These are phyloP conservation scores for Chrysolina haemoptera DNA, from an alignment of 2,888 invertebrate genomes.

Conservation along the genomic window DNA sequence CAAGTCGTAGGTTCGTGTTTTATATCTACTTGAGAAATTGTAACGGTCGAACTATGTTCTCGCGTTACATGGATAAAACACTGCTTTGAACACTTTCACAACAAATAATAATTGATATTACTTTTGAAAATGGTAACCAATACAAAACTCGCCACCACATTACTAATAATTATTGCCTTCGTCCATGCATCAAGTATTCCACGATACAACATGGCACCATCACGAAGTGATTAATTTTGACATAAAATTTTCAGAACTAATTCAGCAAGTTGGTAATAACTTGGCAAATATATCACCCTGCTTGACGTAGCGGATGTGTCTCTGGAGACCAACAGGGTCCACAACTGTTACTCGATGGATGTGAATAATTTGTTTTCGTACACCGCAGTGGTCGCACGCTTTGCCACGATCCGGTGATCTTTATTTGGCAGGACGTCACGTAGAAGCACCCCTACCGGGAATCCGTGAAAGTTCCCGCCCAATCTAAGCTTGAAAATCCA, in stretches of 20 bases:
- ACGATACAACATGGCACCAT: constrained; percentile 1
- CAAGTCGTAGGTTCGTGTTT: too few relatives aligned
- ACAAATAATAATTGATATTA: too few relatives aligned
- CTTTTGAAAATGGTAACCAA: too few relatives aligned
- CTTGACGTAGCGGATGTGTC: constrained; percentile 51
- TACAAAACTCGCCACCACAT: too few relatives aligned
- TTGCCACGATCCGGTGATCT: constrained; percentile 28
- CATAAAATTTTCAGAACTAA: constrained; percentile 51
- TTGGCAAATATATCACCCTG: constrained; percentile 51
- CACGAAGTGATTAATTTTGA: constrained; percentile 43
- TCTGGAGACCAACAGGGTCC: constrained; percentile 45
- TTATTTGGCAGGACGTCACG: constrained; percentile 30
- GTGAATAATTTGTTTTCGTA: constrained; percentile 44
- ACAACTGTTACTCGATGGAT: constrained; percentile 51
- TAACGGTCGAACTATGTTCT: background rate
- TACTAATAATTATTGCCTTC: too few relatives aligned
- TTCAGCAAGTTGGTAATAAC: constrained; percentile 51
- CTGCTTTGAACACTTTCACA: background rate
- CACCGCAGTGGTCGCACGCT: constrained; percentile 40
- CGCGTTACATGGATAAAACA: background rate
- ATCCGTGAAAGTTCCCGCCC: background rate
- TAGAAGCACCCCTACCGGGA: background rate
- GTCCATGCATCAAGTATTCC: background rate
- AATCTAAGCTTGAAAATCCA: background rate
- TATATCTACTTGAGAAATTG: background rate